Evolutionary conservation across 2,888 invertebrate species (phyloP), one percentile per base, ranked within the genome.

Genomic region (Bellardia pandia): DNA sequence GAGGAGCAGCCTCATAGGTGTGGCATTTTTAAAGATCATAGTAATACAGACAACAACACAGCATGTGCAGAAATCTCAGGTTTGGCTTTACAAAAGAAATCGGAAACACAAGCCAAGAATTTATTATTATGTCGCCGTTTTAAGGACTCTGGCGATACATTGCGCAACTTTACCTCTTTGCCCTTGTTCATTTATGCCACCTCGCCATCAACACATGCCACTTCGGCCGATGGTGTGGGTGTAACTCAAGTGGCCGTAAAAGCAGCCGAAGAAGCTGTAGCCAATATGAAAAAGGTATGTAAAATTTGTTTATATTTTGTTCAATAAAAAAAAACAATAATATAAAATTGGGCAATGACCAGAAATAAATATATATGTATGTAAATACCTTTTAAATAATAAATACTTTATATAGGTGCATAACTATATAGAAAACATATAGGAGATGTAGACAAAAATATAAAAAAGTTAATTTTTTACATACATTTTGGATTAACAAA

Each of bases 131-230:
- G 92, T 86, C 92, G 92, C 56, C 92, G 92, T 77, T 91, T 92
- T 86, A 92, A 92, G 91, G 92, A 92, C 71, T 88, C 89, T 14
- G 89, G 89, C 71, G 90, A 91, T 64, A 88, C 92, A 89, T 89
- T 91, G 89, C 91, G 91, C 86, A 92, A 92, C 79, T 92, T 92
- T 60, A 92, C 90, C 76, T 92, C 92, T n/a, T 86, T 92, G 88
- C 92, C 92, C 62, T 88, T 92, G 16, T 92, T 92, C 62, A 91
- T 92, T 69, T 92, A 92, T 75, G 92, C 92, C 23, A 92, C 92
- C 45, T 92, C 92, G n/a, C 89, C 92, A 58, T 91, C 91, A 14
- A 91, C 92, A 80, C 92, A 91, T 86, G 92, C 92, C 81, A 91
- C 89, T 68, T 92, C 92, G 7, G 92, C 92, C 30, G 92, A 92